A percentile compares a stretch with the other conserved stretches of the same genome.
These are phyloP conservation scores for Hydraecia micacea DNA, from an alignment of 2,888 invertebrate genomes.

Conservation along the genomic window DNA sequence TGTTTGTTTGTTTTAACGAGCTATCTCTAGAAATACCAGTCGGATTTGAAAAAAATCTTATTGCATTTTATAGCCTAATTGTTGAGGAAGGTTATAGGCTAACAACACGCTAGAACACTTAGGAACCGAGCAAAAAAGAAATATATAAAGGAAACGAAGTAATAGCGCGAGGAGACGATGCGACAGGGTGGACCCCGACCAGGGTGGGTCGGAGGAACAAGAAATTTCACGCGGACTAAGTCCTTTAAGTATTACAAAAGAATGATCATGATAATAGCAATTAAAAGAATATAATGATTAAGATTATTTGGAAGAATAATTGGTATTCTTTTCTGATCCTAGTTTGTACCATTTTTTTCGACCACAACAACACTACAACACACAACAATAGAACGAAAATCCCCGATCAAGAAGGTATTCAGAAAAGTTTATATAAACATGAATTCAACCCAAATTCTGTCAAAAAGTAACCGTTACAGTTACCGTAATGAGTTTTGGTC, in stretches of 20 bases:
- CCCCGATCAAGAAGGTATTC: conserved; percentile 36
- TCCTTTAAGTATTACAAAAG: background rate
- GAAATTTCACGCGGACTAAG: background rate
- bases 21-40: too few relatives aligned
- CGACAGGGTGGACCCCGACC: background rate
- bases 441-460: conserved; percentile 38
- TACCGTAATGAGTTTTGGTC: conserved; percentile 50
- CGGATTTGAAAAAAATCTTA: too few relatives aligned
- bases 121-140: background rate
- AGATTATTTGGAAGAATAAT: too few relatives aligned
- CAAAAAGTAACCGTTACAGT: conserved; percentile 40
- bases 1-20: too few relatives aligned
- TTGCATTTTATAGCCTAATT: background rate
- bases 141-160: background rate
- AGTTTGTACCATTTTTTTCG: background rate
- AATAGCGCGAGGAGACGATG: background rate
- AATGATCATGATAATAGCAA: background rate
- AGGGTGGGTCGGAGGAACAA: background rate
- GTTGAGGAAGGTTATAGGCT: background rate
- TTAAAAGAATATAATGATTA: background rate
- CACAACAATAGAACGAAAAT: conserved; percentile 29
- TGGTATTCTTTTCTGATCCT: background rate
- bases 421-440: conserved; percentile 28
- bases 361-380: background rate
- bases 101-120: background rate